These are phyloP conservation scores for Pristionchus maxplancki DNA, from an alignment of 2,888 invertebrate species.

Conservation along the genomic window DNA sequence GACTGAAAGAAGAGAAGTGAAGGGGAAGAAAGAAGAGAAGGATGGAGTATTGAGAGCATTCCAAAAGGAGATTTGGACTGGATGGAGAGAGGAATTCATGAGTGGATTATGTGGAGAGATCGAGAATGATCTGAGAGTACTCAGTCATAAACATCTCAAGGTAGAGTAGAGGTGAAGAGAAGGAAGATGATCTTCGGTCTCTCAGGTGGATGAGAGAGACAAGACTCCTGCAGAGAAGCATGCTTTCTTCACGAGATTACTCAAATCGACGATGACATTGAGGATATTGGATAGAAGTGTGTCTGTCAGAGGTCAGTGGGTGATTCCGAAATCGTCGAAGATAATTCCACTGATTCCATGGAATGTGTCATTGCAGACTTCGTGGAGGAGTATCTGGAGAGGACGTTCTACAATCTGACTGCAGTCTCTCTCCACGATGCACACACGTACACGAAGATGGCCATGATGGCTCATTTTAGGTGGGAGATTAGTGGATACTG, in stretches of 20 bases:
- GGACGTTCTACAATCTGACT: conserved; percentile 96
- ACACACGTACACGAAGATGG: conserved; percentile 97
- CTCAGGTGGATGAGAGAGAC: conserved; percentile 51
- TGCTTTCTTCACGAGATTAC: conserved; percentile 41
- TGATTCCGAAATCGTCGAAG: not conserved
- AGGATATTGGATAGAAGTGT: conserved; percentile 50
- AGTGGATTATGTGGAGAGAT: conserved; percentile 86
- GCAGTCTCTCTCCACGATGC: conserved; percentile 97
- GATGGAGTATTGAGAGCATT: conserved; percentile 36
- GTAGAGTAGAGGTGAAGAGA: conserved; percentile 42
- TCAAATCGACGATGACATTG: conserved; percentile 45
- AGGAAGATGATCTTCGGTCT: not conserved
- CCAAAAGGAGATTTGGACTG: conserved; percentile 41
- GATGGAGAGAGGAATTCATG: conserved; percentile 55
- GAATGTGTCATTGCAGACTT: too few relatives aligned
- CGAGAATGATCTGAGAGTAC: conserved; percentile 93
- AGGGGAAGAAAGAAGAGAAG: not conserved
- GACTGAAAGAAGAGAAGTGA: conserved; percentile 1
- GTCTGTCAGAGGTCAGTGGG: conserved; percentile 8
- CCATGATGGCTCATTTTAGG: conserved; percentile 86
- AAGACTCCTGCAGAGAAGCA: conserved; percentile 47
- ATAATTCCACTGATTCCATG: not conserved
- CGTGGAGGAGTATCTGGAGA: conserved; percentile 92
- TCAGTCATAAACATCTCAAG: conserved; percentile 83
- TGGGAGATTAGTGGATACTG: too few relatives aligned